Evolutionary conservation across 1,140 invertebrate species (phyloP), one percentile per base, ranked within the genome.

Genomic region (Latrodectus geometricus): DNA sequence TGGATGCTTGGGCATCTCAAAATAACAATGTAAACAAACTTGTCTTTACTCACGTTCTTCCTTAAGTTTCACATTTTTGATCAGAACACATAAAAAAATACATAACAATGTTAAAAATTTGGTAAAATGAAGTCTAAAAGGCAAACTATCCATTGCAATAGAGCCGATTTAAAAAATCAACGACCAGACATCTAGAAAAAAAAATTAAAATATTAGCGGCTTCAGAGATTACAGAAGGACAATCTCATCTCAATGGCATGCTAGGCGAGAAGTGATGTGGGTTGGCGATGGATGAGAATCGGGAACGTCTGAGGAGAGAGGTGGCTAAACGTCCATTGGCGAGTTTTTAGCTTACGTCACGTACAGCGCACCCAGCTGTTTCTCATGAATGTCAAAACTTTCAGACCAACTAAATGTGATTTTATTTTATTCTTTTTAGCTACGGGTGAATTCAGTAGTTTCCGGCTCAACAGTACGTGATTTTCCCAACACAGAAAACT

Each of bases 301-400:
- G 68, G 15, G 68, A 69, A 20, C 9, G 68, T 23, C 68, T 9
- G n/a, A 69, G 50, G 49, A 35, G 35, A 21, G n/a, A 69, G 50
- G 49, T 48, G 35, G 17, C 68, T 81, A 48, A 8, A 21, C 69
- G 49, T 9, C 21, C 68, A 86, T 86, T 86, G 78, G 78, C 49
- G 20, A 35, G 50, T 66, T 56, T 20, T 20, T 73, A 17, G 12
- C n/a, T 78, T 77, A 78, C 75, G 75, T 86, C 83, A 86, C 15
- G 56, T 54, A 68, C 23, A 35, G 74, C 72, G 54, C 72, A 68
- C 72, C 73, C 82, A 76, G 75, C 74, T 86, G 83, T 86, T 86
- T 77, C 75, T 66, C 50, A 72, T 72, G 83, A 77, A 20, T 66
- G 74, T 61, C 83, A 77, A 68, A 56, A 35, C 76, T 84, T 76